Conservation (phyloP, 2,797 vertebrate species). For the Aeoliscus strigatus region DNA sequence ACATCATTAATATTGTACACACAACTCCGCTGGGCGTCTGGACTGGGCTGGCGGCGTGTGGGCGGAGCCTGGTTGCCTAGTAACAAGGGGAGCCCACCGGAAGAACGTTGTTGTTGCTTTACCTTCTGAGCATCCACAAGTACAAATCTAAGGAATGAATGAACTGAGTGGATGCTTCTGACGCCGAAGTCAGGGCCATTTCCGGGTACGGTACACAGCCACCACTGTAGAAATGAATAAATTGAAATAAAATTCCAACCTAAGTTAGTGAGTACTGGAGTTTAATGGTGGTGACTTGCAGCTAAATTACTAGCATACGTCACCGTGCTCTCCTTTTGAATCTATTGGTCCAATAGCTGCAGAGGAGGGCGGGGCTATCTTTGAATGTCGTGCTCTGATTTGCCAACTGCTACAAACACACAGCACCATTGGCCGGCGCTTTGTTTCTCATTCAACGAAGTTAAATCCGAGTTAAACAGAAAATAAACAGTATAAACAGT, state of each 20-base stretch:
- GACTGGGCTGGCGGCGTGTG: conserved; percentile 18
- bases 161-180: no score
- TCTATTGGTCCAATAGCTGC: conserved; percentile 41
- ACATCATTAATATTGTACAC: conserved; percentile 69
- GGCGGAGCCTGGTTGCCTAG: conserved; percentile 56
- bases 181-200: no score
- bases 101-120: not conserved
- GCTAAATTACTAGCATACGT: conserved; percentile 22
- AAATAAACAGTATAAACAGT: conserved; percentile 16
- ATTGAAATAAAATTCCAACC: no score
- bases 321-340: conserved; percentile 54
- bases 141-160: no score
- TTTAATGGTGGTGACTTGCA: not conserved
- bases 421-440: not conserved
- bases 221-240: no score
- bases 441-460: conserved; percentile 19
- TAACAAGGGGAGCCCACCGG: conserved; percentile 13
- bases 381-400: conserved; percentile 70
- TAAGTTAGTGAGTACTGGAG: no score
- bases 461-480: conserved; percentile 42
- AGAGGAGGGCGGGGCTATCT: conserved; percentile 59
- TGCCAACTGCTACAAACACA: conserved; percentile 47
- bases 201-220: no score
- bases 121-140: no score
- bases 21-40: conserved; percentile 46